phyloP scores from a whole-genome alignment of 2,113 vertebrate genomes.

The Sphaerodactylus townsendi region DNA sequence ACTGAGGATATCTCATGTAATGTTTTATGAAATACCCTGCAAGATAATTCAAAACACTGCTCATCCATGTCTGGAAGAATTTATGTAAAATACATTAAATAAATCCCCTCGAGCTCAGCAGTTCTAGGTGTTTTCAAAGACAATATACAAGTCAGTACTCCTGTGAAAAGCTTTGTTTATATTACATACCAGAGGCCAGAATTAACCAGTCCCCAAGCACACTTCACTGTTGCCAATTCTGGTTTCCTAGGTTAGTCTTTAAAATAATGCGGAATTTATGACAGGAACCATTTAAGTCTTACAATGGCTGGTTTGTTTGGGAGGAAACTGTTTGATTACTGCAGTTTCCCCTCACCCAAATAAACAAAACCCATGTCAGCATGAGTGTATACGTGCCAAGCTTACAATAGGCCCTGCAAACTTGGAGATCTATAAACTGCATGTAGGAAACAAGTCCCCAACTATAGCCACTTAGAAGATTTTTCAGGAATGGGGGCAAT shows the following conservation, averaged over 20 bases:
- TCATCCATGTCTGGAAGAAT: neutral
- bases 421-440: neutral
- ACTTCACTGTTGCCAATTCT: neutral
- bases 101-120: neutral
- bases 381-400: too few species aligned
- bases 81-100: neutral
- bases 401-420: neutral
- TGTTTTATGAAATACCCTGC: neutral
- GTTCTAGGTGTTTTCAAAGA: neutral
- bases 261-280: neutral
- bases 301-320: neutral
- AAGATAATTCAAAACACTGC: neutral
- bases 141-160: neutral
- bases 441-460: neutral
- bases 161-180: neutral
- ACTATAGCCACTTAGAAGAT: rapidly evolving
- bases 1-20: neutral
- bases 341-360: neutral
- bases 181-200: neutral
- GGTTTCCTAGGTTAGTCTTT: neutral
- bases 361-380: neutral
- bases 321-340: neutral
- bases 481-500: neutral
- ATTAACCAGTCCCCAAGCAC: neutral
- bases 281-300: neutral